These are phyloP conservation scores for Baccha elongata DNA, from an alignment of 2,888 invertebrate species.

Conservation along the genomic window DNA sequence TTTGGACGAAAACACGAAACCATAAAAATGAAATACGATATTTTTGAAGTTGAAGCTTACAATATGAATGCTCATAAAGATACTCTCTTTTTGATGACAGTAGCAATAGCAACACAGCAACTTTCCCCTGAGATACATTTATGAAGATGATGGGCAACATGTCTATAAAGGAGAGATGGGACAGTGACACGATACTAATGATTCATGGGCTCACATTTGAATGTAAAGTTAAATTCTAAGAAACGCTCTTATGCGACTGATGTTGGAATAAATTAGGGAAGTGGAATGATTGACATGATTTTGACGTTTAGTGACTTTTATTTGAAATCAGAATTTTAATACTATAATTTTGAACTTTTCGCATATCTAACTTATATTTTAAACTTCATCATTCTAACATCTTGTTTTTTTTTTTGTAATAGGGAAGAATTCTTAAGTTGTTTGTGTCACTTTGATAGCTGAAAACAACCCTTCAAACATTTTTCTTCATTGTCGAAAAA, in stretches of 20 bases:
- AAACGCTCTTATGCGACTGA: constrained; percentile 32
- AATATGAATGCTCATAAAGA: not conserved
- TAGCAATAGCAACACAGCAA: constrained; percentile 30
- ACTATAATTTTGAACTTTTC: too few relatives aligned
- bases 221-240: constrained; percentile 41
- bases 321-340: not conserved
- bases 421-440: too few relatives aligned
- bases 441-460: too few relatives aligned
- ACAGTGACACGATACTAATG: constrained; percentile 42
- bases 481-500: too few relatives aligned
- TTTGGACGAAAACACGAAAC: not conserved
- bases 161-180: constrained; percentile 26
- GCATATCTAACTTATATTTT: too few relatives aligned
- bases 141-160: constrained; percentile 37
- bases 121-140: constrained; percentile 53
- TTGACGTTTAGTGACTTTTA: constrained; percentile 11
- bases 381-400: too few relatives aligned
- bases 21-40: constrained; percentile 49
- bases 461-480: too few relatives aligned
- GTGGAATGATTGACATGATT: constrained; percentile 14
- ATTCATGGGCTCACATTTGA: constrained; percentile 54
- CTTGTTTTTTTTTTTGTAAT: too few relatives aligned
- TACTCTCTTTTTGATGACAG: constrained; percentile 41
- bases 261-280: constrained; percentile 29
- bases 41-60: constrained; percentile 34